Conservation (phyloP, 2,888 invertebrate genomes). For the Meta bourneti region DNA sequence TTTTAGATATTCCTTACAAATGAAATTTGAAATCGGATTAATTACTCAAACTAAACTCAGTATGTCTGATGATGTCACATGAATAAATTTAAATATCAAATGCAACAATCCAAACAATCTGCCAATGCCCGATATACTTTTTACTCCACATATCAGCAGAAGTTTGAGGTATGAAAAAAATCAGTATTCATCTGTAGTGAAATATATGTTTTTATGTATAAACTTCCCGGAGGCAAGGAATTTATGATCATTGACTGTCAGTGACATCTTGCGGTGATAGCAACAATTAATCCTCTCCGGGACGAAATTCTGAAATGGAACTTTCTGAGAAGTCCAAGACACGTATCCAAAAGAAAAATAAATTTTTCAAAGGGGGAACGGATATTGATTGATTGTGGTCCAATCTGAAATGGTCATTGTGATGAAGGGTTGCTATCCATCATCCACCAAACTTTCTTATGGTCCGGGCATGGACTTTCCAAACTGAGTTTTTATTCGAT, state of each 20-base stretch:
- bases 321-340: not conserved
- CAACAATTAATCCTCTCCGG: constrained; percentile 56
- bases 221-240: not conserved
- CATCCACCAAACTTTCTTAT: constrained; percentile 69
- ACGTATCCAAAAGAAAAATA: constrained; percentile 54
- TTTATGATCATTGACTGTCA: constrained; percentile 54
- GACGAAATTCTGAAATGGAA: constrained; percentile 44
- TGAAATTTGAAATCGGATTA: no score
- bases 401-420: constrained; percentile 72
- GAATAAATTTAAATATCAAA: no score
- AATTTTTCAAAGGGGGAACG: constrained; percentile 42
- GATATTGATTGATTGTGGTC: constrained; percentile 68
- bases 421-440: constrained; percentile 68
- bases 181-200: no score
- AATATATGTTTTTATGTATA: no score
- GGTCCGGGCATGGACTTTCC: constrained; percentile 53
- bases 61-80: no score
- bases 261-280: constrained; percentile 33
- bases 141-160: no score
- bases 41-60: no score
- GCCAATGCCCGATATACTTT: no score
- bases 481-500: constrained; percentile 73
- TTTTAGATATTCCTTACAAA: no score
- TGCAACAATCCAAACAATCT: no score
- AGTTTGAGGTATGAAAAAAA: no score